Evolutionary conservation across 2,113 vertebrate species (phyloP).

Genomic region (Cynoglossus semilaevis): DNA sequence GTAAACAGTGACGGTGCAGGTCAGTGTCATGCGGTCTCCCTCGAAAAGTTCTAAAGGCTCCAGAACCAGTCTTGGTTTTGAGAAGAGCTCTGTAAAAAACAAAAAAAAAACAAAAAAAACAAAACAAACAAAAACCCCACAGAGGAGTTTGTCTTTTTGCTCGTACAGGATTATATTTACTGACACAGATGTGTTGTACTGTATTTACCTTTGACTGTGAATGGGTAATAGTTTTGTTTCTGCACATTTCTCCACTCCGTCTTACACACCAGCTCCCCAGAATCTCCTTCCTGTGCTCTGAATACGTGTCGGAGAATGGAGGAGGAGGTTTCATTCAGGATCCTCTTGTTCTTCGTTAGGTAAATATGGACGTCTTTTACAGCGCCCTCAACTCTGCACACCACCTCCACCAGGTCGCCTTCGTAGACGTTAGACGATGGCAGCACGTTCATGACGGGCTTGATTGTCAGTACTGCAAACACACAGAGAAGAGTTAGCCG

Average conservation of each 20-base stretch:
- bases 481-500: conserved; percentile 17
- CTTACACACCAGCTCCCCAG: conserved; percentile 70
- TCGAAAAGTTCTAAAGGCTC: conserved; percentile 47
- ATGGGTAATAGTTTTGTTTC: conserved; percentile 21
- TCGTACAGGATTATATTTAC: background rate
- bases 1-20: conserved; percentile 46
- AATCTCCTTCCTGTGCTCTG: conserved; percentile 16
- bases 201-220: conserved; percentile 62
- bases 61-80: conserved; percentile 59
- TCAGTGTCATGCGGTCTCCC: conserved; percentile 41
- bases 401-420: conserved; percentile 59
- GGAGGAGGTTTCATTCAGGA: conserved; percentile 20
- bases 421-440: conserved; percentile 46
- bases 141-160: too few species aligned
- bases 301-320: conserved; percentile 27
- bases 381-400: conserved; percentile 44
- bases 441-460: conserved; percentile 55
- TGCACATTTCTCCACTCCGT: conserved; percentile 51
- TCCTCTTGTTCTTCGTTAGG: conserved; percentile 31
- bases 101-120: too few species aligned
- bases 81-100: conserved; percentile 66
- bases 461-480: conserved; percentile 61
- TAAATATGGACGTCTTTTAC: conserved; percentile 33
- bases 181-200: background rate
- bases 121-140: too few species aligned